Percentiles rank a stretch among this genome's conserved stretches.
These are phyloP conservation scores for Charadrius vociferus DNA, from an alignment of 2,113 vertebrate species.

Conservation along the genomic window DNA sequence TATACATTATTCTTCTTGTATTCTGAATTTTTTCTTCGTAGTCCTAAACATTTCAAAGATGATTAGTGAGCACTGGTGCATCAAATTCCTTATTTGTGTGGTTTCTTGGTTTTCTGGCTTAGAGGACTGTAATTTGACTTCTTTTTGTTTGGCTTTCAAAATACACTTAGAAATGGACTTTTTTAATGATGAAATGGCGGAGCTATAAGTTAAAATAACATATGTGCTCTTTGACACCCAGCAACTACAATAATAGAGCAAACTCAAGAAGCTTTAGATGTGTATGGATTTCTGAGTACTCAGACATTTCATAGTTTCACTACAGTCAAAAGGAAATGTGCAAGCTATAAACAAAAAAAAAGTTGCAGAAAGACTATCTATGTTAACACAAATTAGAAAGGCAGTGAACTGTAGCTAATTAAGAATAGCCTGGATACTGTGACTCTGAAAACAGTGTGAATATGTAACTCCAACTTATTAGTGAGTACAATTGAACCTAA, in stretches of 20 bases:
- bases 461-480: not conserved
- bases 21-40: conserved; percentile 11
- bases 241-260: not conserved
- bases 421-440: not conserved
- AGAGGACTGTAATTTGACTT: not conserved
- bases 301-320: not conserved
- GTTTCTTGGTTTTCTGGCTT: conserved; percentile 23
- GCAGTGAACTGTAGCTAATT: not conserved
- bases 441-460: not conserved
- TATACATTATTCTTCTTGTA: not conserved
- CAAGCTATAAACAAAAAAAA: not conserved
- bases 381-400: not conserved
- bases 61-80: not conserved
- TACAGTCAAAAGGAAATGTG: not conserved
- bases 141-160: not conserved
- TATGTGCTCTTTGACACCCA: not conserved
- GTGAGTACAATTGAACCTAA: not conserved
- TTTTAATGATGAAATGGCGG: not conserved
- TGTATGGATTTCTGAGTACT: not conserved
- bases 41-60: not conserved
- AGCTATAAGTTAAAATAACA: not conserved
- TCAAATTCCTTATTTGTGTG: conserved; percentile 52
- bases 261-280: not conserved
- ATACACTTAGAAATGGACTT: not conserved
- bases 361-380: not conserved